Conservation (phyloP, 2,888 invertebrate species). For the Barypeithes pellucidus region DNA sequence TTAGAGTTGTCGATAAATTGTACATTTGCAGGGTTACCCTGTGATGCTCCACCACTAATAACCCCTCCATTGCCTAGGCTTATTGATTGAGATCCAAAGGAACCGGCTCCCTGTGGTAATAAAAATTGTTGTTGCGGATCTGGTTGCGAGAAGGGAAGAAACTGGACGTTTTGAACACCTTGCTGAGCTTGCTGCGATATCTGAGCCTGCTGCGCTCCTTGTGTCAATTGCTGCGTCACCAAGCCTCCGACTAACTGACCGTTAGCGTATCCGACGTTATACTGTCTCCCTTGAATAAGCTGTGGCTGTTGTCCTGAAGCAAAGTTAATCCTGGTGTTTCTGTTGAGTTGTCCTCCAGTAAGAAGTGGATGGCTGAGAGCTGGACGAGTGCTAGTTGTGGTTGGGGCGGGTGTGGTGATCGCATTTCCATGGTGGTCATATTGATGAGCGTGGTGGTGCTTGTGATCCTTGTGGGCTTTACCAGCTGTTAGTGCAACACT, state of each 20-base stretch:
- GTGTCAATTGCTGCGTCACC: constrained; percentile 61
- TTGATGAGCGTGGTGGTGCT: constrained; percentile 89
- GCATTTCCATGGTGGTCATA: constrained; percentile 82
- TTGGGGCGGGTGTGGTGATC: constrained; percentile 75
- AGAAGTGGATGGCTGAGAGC: constrained; percentile 73
- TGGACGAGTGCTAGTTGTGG: constrained; percentile 73
- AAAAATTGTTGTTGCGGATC: constrained; percentile 42
- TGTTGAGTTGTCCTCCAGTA: constrained; percentile 79
- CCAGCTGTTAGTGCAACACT: constrained; percentile 87
- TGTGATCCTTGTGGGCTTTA: constrained; percentile 90
- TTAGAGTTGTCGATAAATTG: constrained; percentile 77
- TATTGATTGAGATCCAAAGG: constrained; percentile 36
- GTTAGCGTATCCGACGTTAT: constrained; percentile 76
- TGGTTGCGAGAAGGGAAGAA: neutral
- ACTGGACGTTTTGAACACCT: constrained; percentile 32
- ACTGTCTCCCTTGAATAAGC: constrained; percentile 73
- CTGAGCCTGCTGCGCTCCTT: constrained; percentile 53
- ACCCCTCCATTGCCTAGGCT: constrained; percentile 29
- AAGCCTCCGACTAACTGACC: constrained; percentile 75
- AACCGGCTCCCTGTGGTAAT: constrained; percentile 47
- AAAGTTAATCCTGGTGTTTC: constrained; percentile 73
- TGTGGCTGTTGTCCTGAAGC: constrained; percentile 70
- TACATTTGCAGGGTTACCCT: constrained; percentile 75
- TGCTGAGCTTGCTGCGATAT: constrained; percentile 50
- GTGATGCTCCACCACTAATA: constrained; percentile 8